These are phyloP conservation scores for Tautogolabrus adspersus DNA, from an alignment of 2,113 vertebrate species.

Conservation along the genomic window DNA sequence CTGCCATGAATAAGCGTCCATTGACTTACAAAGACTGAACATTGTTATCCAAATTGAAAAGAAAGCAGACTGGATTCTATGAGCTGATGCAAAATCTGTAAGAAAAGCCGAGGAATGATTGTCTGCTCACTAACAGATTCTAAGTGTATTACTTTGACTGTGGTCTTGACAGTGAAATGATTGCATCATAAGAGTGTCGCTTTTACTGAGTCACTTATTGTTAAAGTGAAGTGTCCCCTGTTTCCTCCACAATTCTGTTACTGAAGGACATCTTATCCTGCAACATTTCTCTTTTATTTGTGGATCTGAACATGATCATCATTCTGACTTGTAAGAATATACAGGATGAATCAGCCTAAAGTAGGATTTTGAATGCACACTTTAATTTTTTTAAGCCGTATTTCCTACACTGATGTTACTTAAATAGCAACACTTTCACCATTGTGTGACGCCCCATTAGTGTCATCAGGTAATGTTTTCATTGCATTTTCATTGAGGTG, in stretches of 20 bases:
- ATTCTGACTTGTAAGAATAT: no score
- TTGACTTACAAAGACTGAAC: background rate
- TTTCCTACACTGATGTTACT: no score
- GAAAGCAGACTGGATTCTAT: background rate
- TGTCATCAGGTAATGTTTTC: no score
- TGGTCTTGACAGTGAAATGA: background rate
- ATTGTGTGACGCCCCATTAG: no score
- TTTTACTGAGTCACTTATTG: background rate
- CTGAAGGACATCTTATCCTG: background rate
- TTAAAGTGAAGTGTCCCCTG: background rate
- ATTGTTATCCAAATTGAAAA: background rate
- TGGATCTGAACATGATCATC: background rate
- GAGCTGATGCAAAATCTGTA: background rate
- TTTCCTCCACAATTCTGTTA: background rate
- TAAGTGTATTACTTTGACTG: background rate
- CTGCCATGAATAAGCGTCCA: background rate
- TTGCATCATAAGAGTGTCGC: background rate
- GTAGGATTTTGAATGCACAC: no score
- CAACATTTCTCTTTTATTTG: background rate
- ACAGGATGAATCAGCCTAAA: no score
- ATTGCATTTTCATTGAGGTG: no score
- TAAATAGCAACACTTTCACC: no score
- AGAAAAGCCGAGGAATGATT: background rate
- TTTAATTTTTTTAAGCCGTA: no score
- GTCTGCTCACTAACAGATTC: background rate